A percentile compares a stretch with the other conserved stretches of the same genome.
phyloP scores from a whole-genome alignment of 53 echinoderm and acorn worm genomes.

The Actinopyga echinites region DNA sequence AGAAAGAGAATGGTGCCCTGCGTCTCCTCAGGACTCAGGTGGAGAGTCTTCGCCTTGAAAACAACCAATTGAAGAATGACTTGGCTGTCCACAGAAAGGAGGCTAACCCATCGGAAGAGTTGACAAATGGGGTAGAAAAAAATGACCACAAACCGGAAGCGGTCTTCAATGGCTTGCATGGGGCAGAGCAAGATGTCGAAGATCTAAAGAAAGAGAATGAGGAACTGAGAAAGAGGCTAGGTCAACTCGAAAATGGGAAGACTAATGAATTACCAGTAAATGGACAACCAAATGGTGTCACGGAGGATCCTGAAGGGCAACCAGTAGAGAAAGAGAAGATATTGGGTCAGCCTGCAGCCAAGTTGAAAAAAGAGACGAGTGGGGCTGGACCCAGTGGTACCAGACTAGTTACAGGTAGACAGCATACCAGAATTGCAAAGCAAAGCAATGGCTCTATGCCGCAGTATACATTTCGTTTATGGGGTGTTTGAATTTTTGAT shows the following conservation, averaged over 20 bases:
- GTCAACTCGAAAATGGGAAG: constrained; percentile 49
- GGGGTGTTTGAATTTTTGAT: no score
- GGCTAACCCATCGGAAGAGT: not conserved
- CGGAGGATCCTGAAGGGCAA: not conserved
- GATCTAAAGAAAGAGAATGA: constrained; percentile 64
- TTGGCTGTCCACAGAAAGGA: constrained; percentile 10
- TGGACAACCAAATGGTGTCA: not conserved
- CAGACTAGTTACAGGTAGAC: constrained; percentile 71
- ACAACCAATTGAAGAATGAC: constrained; percentile 65
- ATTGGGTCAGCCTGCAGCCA: not conserved
- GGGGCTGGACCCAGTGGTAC: constrained; percentile 75
- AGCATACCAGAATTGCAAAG: no score
- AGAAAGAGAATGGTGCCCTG: constrained; percentile 72
- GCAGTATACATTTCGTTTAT: no score
- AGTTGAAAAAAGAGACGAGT: constrained; percentile 37
- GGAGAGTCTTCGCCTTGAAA: constrained; percentile 66
- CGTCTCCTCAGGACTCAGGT: constrained; percentile 75
- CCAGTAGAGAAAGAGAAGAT: not conserved
- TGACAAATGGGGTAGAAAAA: constrained; percentile 12
- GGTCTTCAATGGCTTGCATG: constrained; percentile 23
- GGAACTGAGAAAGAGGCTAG: constrained; percentile 46
- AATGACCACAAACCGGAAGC: constrained; percentile 24
- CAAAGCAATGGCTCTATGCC: no score
- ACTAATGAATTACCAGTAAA: constrained; percentile 8
- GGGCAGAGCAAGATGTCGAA: constrained; percentile 40